A percentile compares a stretch with the other conserved stretches of the same genome.
Conservation (phyloP, 1,140 invertebrate species). For the Drosophila parabipectinata region DNA sequence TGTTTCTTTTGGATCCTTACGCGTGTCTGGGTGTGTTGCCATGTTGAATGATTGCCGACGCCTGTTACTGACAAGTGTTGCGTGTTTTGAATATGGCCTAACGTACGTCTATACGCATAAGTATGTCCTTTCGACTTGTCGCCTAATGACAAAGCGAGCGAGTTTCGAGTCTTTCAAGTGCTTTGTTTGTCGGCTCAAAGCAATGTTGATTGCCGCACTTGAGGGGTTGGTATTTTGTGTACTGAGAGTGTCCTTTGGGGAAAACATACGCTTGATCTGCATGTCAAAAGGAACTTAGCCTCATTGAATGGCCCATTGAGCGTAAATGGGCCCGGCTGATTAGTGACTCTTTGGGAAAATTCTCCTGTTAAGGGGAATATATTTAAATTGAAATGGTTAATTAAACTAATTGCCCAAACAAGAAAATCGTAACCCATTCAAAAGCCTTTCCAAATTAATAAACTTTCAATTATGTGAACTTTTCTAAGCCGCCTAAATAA, state of each 20-base stretch:
- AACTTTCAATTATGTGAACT: too few species aligned
- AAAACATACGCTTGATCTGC: constrained; percentile 31
- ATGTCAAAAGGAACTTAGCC: constrained; percentile 1
- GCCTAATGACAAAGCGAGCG: constrained; percentile 61
- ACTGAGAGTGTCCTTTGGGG: constrained; percentile 36
- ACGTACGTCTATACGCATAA: constrained; percentile 20
- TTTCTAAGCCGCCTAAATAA: too few species aligned
- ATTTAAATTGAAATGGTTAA: neutral
- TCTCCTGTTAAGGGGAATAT: neutral
- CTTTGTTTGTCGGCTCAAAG: constrained; percentile 41
- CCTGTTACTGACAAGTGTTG: constrained; percentile 80
- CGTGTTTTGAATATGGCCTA: constrained; percentile 72
- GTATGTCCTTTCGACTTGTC: constrained; percentile 42
- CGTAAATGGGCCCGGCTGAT: neutral
- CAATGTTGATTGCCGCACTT: constrained; percentile 43
- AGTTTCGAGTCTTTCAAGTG: constrained; percentile 57
- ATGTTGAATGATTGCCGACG: constrained; percentile 68
- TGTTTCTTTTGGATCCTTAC: constrained; percentile 13
- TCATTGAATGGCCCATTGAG: constrained; percentile 17
- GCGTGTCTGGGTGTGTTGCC: constrained; percentile 14
- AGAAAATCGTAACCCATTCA: neutral
- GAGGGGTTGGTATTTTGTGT: constrained; percentile 9
- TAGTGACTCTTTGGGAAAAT: neutral
- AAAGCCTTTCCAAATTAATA: neutral
- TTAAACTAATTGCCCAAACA: too few species aligned